A percentile compares a stretch with the other conserved stretches of the same genome.
Evolutionary conservation across 2,888 invertebrate genomes (phyloP).

Genomic region (Mesoligia furuncula): DNA sequence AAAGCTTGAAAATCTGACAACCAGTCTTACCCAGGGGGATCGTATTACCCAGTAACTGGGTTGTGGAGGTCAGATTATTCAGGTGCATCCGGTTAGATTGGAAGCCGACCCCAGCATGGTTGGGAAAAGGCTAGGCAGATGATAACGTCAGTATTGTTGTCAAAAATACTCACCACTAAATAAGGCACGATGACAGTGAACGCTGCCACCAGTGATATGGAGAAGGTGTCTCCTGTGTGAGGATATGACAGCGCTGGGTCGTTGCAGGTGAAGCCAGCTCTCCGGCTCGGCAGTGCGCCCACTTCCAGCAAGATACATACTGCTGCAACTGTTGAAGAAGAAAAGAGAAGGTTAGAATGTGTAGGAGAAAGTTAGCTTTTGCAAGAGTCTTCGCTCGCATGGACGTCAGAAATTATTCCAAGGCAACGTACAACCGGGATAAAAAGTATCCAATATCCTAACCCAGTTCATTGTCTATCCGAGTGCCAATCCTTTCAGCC

Average conservation of each 20-base stretch:
- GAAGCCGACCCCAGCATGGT: too few relatives aligned
- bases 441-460: background rate
- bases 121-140: too few relatives aligned
- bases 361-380: background rate
- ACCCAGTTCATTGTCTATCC: too few relatives aligned
- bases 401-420: background rate
- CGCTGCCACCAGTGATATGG: constrained; percentile 88
- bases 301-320: constrained; percentile 91
- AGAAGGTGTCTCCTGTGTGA: constrained; percentile 93
- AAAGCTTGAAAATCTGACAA: too few relatives aligned
- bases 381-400: background rate
- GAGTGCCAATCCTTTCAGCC: background rate
- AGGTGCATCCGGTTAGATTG: too few relatives aligned
- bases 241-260: constrained; percentile 93
- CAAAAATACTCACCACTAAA: constrained; percentile 87
- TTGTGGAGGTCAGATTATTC: too few relatives aligned
- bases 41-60: too few relatives aligned
- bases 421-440: background rate
- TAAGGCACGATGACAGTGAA: constrained; percentile 90
- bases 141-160: too few relatives aligned
- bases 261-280: constrained; percentile 93
- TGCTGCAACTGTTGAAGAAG: constrained; percentile 90
- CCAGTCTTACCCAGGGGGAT: too few relatives aligned
- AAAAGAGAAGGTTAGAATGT: constrained; percentile 21
- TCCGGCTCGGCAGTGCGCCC: constrained; percentile 91